Base-by-base conservation (phyloP, 2,113 vertebrate genomes). In the Diglossa brunneiventris region DNA sequence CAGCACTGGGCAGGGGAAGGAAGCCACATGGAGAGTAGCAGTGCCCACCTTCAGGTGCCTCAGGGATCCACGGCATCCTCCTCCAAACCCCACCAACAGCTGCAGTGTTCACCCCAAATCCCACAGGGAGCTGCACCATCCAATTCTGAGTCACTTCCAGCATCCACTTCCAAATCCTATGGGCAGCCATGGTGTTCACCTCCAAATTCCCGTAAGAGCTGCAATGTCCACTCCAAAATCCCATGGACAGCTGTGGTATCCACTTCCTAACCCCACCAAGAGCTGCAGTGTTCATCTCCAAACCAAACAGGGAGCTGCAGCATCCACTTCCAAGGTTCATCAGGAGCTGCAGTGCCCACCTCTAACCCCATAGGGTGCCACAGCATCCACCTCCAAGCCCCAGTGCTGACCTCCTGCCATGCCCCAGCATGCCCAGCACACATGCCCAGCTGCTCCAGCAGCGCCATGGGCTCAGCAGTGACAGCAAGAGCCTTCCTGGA, bases 391-490 rank as follows among this genome's bases (percentile, higher is more conserved):
- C 23, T 75, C 62, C 10, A 52, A 53, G 3, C 28, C 19, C 33
- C 24, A 41, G n/a, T 3, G 46, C 85, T 90, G 85, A 79, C 67
- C 85, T 75, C 22, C 85, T 53, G 68, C 85, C 53, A 7, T 27
- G 42, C 15, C 26, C 50, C 8, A 0, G 26, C 1, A 0, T 9
- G 14, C 80, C 63, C 50, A 58, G 59, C 59, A 56, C 13, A 1
- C 78, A 17, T 1, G 6, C 67, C 83, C 28, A 10, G 49, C 55
- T 1, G 5, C 61, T 74, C 59, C 4, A 1, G 58, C 5, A 2
- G 24, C 49, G 61, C 66, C n/a, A 26, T 3, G 80, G 68, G 59
- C 72, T 73, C 39, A 8, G 52, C 7, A 1, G 55, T 3, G 13
- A 64, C 2, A 26, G 37, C 12, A 3, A 77, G 52, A 89, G 59